Percentiles rank a stretch among this genome's conserved stretches.
Conservation (phyloP, 2,888 invertebrate genomes). For the Micoletzkya japonica region DNA sequence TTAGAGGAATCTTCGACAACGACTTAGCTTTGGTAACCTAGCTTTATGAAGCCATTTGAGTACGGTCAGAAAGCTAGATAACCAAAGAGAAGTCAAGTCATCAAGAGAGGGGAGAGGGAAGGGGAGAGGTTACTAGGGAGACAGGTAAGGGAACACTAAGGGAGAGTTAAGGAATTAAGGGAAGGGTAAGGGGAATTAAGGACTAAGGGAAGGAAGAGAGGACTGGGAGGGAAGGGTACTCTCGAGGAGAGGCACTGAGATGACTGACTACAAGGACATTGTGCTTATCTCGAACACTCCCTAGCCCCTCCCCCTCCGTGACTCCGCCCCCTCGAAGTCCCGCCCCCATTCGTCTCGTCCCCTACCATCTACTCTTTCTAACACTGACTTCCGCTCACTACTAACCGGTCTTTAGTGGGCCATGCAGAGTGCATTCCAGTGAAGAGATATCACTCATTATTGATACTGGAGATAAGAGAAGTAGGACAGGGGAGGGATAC, state of each 20-base stretch:
- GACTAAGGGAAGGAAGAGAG: not conserved
- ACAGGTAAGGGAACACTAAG: not conserved
- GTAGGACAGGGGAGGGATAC: no score
- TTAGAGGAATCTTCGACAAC: not conserved
- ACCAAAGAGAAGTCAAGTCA: constrained; percentile 28
- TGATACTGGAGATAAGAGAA: not conserved
- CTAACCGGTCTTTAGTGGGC: constrained; percentile 23
- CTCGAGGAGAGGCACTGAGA: not conserved
- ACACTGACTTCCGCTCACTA: not conserved
- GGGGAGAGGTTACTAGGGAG: not conserved
- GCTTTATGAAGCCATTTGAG: constrained; percentile 26
- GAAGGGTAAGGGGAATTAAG: not conserved
- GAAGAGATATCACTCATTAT: no score
- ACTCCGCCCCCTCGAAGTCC: constrained; percentile 17
- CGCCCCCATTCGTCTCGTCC: not conserved
- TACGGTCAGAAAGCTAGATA: constrained; percentile 27
- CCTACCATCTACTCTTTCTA: not conserved
- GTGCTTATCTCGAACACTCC: no score
- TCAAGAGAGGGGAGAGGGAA: not conserved
- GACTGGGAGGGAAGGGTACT: not conserved
- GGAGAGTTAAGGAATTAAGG: not conserved
- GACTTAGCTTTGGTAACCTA: constrained; percentile 30
- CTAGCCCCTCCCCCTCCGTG: not conserved
- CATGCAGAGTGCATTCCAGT: not conserved
- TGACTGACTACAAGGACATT: no score